phyloP scores from a whole-genome alignment of 92 coral and sea anemone genomes.

The Palythoa caribaeorum region DNA sequence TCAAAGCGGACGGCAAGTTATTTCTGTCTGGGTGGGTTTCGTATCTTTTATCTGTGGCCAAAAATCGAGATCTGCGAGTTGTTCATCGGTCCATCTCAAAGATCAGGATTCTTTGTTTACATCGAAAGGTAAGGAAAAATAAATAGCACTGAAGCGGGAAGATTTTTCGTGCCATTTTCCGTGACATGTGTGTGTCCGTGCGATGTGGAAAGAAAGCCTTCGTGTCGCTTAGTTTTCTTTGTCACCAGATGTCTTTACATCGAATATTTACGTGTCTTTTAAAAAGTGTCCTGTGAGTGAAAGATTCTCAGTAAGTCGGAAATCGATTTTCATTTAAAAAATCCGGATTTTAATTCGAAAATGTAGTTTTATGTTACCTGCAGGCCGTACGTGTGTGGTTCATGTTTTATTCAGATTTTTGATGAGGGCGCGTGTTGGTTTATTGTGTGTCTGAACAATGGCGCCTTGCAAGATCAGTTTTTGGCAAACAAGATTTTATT shows the following conservation, averaged over 20 bases:
- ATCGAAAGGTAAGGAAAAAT: conserved; percentile 7
- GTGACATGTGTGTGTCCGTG: conserved; percentile 53
- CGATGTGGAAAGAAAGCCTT: not conserved
- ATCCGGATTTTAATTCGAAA: conserved; percentile 11
- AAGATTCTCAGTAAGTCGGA: not conserved
- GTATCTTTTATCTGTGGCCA: conserved; percentile 13
- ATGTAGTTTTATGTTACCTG: conserved; percentile 2
- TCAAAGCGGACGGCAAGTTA: conserved; percentile 19
- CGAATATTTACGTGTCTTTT: not conserved
- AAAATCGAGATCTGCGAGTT: conserved; percentile 1
- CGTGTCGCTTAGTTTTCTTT: conserved; percentile 17
- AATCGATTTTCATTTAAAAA: not conserved
- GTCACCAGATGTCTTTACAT: not conserved
- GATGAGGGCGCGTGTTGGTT: conserved; percentile 38
- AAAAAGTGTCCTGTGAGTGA: not conserved
- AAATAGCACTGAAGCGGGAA: not conserved
- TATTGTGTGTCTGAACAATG: conserved; percentile 45
- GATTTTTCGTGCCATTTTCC: conserved; percentile 1
- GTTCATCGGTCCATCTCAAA: not conserved
- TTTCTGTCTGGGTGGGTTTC: conserved; percentile 49
- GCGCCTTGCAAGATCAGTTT: conserved; percentile 18
- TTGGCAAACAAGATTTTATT: not conserved
- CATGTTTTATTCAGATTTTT: conserved; percentile 21
- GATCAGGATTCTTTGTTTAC: conserved; percentile 6
- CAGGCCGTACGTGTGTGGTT: not conserved